These are phyloP conservation scores for Cantharis lateralis DNA, from an alignment of 2,888 invertebrate species.

Conservation along the genomic window DNA sequence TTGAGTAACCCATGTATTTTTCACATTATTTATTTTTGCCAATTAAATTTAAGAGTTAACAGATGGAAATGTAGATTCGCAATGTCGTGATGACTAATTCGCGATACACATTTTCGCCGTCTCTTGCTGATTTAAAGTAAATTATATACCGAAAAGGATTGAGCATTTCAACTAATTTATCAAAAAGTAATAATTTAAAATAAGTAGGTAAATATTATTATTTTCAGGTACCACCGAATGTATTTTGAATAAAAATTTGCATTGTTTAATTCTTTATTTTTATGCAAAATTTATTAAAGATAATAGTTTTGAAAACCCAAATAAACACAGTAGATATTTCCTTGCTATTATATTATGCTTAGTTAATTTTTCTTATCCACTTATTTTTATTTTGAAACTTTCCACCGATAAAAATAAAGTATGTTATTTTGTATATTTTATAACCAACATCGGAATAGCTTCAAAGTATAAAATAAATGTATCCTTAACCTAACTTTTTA, in stretches of 20 bases:
- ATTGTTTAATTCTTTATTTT: not conserved
- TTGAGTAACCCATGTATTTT: not conserved
- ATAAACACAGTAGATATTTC: not conserved
- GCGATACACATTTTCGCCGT: too few relatives aligned
- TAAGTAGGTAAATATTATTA: too few relatives aligned
- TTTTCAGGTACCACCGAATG: not conserved
- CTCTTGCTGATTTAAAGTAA: too few relatives aligned
- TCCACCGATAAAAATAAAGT: not conserved
- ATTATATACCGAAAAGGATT: too few relatives aligned
- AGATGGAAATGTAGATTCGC: too few relatives aligned
- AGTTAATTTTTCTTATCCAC: not conserved
- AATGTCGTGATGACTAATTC: too few relatives aligned
- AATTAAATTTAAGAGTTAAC: too few relatives aligned
- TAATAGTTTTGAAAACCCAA: not conserved
- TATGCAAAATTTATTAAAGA: not conserved
- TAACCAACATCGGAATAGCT: not conserved
- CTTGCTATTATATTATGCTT: not conserved
- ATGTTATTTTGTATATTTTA: not conserved
- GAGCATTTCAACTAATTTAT: too few relatives aligned
- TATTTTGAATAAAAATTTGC: not conserved
- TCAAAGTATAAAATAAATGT: not conserved
- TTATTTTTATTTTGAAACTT: not conserved
- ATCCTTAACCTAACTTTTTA: not conserved
- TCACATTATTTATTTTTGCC: too few relatives aligned
- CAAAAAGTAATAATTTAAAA: not conserved